Evolutionary conservation across 1,140 invertebrate species (phyloP).

Genomic region (Pogonomyrmex californicus): DNA sequence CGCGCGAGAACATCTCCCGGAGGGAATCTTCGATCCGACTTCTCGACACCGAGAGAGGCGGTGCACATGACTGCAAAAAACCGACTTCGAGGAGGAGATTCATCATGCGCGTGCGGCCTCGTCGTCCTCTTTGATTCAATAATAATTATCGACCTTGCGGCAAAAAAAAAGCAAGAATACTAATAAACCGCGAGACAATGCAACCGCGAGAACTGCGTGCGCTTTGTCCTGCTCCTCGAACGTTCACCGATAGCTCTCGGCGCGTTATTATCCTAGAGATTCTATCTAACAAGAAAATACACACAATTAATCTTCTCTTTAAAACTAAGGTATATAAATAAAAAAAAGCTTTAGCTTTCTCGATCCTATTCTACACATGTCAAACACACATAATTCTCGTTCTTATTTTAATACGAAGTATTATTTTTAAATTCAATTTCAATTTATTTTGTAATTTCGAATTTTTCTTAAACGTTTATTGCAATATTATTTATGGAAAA

Average conservation of each 20-base stretch:
- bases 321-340: background rate
- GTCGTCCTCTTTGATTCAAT: constrained; percentile 66
- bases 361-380: background rate
- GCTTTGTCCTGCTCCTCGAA: constrained; percentile 32
- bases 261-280: constrained; percentile 15
- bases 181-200: constrained; percentile 54
- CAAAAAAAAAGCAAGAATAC: constrained; percentile 16
- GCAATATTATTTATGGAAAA: too few relatives aligned
- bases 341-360: background rate
- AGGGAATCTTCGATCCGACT: constrained; percentile 65
- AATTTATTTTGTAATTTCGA: too few relatives aligned
- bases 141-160: constrained; percentile 70
- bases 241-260: constrained; percentile 48
- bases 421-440: too few relatives aligned
- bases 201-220: constrained; percentile 2
- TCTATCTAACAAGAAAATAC: background rate
- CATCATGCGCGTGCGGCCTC: constrained; percentile 42
- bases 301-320: background rate
- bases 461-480: too few relatives aligned
- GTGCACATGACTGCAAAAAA: constrained; percentile 46
- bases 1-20: constrained; percentile 57
- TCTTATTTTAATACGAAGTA: background rate
- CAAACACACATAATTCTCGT: background rate
- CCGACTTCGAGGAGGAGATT: background rate
- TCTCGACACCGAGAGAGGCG: constrained; percentile 61